These are phyloP conservation scores for Eilema depressum DNA, from an alignment of 2,888 invertebrate genomes.

Conservation along the genomic window DNA sequence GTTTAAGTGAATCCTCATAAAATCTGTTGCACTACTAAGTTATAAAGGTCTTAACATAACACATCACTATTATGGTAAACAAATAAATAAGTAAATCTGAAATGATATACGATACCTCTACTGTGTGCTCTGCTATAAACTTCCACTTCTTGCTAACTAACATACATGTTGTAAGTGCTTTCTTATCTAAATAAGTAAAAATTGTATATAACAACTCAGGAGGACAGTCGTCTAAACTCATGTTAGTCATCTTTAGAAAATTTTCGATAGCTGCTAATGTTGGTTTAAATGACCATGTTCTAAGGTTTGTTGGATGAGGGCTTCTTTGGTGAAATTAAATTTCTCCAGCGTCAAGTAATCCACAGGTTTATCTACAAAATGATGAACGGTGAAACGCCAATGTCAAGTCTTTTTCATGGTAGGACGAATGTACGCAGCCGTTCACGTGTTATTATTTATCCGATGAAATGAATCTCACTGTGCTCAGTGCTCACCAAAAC, in stretches of 20 bases:
- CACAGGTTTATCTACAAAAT: too few relatives aligned
- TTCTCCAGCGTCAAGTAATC: neutral
- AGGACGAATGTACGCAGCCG: neutral
- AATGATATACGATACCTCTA: conserved; percentile 49
- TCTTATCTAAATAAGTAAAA: conserved; percentile 53
- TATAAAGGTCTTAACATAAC: neutral
- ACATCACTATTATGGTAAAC: too few relatives aligned
- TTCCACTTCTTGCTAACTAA: conserved; percentile 62
- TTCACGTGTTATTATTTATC: neutral
- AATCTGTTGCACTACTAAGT: neutral
- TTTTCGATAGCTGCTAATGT: neutral
- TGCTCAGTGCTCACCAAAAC: too few relatives aligned
- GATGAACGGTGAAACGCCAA: neutral
- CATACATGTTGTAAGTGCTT: conserved; percentile 58
- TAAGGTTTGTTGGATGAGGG: neutral
- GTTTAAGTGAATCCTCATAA: too few relatives aligned
- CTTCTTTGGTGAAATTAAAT: neutral
- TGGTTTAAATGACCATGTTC: neutral
- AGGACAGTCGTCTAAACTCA: conserved; percentile 55
- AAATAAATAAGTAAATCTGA: neutral
- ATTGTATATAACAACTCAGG: conserved; percentile 60
- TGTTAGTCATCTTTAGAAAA: neutral
- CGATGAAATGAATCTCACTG: too few relatives aligned
- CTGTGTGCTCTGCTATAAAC: conserved; percentile 50
- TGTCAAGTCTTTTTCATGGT: neutral